Base-by-base conservation (phyloP, 1,140 invertebrate species). In the Lethocerus indicus region DNA sequence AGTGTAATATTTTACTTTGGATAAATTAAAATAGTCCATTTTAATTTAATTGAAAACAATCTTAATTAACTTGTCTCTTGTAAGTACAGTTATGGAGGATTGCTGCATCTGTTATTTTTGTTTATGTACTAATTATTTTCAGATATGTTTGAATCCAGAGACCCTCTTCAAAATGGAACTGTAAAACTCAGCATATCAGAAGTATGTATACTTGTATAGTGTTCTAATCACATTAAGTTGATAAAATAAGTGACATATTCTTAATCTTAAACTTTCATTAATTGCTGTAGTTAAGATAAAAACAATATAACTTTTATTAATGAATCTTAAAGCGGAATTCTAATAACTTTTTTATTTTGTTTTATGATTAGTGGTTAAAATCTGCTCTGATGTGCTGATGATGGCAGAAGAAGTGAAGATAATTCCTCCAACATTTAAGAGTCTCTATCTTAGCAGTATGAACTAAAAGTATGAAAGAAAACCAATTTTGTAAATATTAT, bases 131-230 rank as follows among this genome's bases (percentile, higher is more conserved):
- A 56, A 48, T 53, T 56, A 54, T 29, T 71, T 73, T 58, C 61
- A 85, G 81, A 74, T 64, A 71, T 82, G 39, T 89, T 87, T 63
- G 82, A 88, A 60, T 72, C 73, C 49, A 86, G 86, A 61, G 84
- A 88, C 61, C 79, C 81, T 20, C 67, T 85, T 36, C 80, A 85
- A 65, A 85, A 84, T 67, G 86, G 85, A 56, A 78, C 69, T 49
- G 75, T 90, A 35, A 87, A 87, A 66, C 66, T 88, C 51, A 82
- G 71, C 61, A 65, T 90, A 56, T 71, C 80, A 24, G 86, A 90
- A 69, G 82, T 83, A 72, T 67, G 60, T 64, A 36, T 36, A 18
- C 3, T 44, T 49, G 5, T 42, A 54, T 36, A 6, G 32, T 23
- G 47, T 53, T 51, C 26, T 40, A 49, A 20, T 18, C 50, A 49